Evolutionary conservation across 2,888 invertebrate genomes (phyloP).

Genomic region (Mantis religiosa): DNA sequence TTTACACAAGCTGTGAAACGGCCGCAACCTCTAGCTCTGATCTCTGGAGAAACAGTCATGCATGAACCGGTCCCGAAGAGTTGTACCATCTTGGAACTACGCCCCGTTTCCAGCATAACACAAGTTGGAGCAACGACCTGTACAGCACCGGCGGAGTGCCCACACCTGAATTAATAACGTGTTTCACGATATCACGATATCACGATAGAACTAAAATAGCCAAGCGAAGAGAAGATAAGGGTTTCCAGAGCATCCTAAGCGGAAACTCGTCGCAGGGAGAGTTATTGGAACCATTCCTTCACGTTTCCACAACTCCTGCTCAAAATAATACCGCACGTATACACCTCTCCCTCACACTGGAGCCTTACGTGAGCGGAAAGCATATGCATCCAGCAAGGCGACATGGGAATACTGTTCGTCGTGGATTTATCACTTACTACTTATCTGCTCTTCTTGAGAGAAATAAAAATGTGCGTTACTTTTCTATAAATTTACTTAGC

Average conservation of each 20-base stretch:
- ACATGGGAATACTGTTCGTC: neutral
- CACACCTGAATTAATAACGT: neutral
- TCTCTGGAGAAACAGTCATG: neutral
- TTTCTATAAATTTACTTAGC: no score
- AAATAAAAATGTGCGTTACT: no score
- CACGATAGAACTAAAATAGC: neutral
- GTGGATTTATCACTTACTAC: neutral
- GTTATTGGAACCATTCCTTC: neutral
- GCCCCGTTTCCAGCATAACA: neutral
- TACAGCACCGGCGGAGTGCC: neutral
- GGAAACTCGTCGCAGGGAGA: neutral
- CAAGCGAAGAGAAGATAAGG: neutral
- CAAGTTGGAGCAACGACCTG: neutral
- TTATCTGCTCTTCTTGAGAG: neutral
- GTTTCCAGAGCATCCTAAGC: neutral
- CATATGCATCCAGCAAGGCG: neutral
- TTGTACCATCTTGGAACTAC: neutral
- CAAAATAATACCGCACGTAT: neutral
- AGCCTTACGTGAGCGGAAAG: neutral
- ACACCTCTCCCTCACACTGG: neutral
- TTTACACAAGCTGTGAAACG: no score
- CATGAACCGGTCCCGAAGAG: neutral
- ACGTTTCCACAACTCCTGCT: neutral
- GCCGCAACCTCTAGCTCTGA: no score
- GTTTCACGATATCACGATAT: neutral